phyloP scores from a whole-genome alignment of 2,888 invertebrate species.

The Acanthopleura granulata region DNA sequence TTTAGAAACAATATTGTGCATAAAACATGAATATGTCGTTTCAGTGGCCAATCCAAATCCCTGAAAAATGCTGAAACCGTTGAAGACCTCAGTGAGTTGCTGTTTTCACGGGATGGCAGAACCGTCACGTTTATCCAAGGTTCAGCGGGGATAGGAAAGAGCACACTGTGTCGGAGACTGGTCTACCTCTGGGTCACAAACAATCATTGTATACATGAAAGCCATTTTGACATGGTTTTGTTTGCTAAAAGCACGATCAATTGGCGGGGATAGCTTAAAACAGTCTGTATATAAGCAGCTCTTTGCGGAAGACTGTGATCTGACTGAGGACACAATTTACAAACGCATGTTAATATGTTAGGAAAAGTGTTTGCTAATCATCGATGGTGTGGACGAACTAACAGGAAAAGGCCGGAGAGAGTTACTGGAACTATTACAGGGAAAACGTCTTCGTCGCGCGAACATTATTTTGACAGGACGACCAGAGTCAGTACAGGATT shows the following conservation, averaged over 20 bases:
- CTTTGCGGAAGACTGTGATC: background rate
- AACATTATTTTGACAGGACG: background rate
- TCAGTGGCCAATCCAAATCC: no score
- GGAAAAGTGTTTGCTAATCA: background rate
- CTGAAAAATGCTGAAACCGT: no score
- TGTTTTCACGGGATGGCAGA: no score
- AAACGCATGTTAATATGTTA: background rate
- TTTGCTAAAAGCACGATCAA: background rate
- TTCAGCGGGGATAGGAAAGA: slow-evolving; percentile 1
- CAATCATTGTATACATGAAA: background rate
- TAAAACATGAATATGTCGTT: no score
- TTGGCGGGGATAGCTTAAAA: background rate
- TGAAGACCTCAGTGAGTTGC: no score
- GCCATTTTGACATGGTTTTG: background rate
- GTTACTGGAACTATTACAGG: background rate
- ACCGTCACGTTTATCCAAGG: background rate
- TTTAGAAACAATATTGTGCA: no score
- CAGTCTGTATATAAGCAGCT: background rate
- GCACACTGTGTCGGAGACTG: background rate
- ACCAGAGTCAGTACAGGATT: background rate
- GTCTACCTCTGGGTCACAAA: background rate
- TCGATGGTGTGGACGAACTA: slow-evolving; percentile 8
- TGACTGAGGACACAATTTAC: background rate
- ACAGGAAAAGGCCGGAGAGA: background rate
- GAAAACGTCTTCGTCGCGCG: background rate